Evolutionary conservation across 2,797 vertebrate genomes (phyloP).

Genomic region (Echiichthys vipera): DNA sequence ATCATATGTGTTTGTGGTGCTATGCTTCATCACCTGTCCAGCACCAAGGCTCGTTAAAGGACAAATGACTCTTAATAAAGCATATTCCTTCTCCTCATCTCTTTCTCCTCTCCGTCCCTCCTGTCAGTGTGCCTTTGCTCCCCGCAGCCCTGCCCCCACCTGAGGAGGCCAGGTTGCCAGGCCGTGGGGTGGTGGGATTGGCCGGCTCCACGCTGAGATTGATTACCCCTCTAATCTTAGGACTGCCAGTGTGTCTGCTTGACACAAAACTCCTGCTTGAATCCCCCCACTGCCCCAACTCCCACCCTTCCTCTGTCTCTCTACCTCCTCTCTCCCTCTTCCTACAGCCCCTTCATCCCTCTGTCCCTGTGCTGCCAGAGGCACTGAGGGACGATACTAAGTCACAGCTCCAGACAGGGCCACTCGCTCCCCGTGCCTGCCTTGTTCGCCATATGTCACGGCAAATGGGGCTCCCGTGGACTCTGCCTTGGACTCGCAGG

Average conservation of each 20-base stretch:
- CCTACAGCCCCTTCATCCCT: constrained; percentile 79
- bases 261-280: constrained; percentile 74
- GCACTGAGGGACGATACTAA: constrained; percentile 84
- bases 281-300: constrained; percentile 47
- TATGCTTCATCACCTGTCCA: constrained; percentile 84
- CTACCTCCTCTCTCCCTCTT: constrained; percentile 64
- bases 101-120: constrained; percentile 48
- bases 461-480: constrained; percentile 82
- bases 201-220: constrained; percentile 79
- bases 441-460: constrained; percentile 78
- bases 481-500: constrained; percentile 69
- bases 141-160: constrained; percentile 69
- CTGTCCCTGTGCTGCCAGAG: constrained; percentile 80
- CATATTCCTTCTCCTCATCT: constrained; percentile 69
- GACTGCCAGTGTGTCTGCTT: constrained; percentile 81
- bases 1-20: constrained; percentile 83
- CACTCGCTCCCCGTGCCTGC: constrained; percentile 77
- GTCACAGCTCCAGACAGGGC: constrained; percentile 83
- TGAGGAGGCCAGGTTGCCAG: constrained; percentile 74
- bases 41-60: constrained; percentile 83
- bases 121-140: constrained; percentile 61
- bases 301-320: constrained; percentile 66
- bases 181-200: constrained; percentile 71
- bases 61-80: constrained; percentile 87
- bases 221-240: constrained; percentile 83